Percentiles rank a stretch among this genome's conserved stretches.
phyloP scores from a whole-genome alignment of 2,797 vertebrate genomes.

The Geotrypetes seraphini region DNA sequence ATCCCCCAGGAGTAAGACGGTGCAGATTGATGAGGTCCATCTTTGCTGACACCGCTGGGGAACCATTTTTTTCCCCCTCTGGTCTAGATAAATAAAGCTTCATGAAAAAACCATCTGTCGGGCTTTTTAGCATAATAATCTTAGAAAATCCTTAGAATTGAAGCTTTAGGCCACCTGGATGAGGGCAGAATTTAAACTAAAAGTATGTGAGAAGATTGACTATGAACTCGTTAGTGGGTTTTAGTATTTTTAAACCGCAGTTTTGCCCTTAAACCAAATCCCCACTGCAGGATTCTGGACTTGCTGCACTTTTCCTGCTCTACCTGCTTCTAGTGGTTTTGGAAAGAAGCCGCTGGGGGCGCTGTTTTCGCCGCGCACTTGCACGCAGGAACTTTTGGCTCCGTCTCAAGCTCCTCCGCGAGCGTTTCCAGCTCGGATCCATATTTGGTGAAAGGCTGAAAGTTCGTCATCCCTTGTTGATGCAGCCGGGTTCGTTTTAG shows the following conservation, averaged over 20 bases:
- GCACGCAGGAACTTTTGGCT: too few species aligned
- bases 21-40: background rate
- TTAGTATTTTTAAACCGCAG: too few species aligned
- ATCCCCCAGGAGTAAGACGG: background rate
- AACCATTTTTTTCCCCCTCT: background rate
- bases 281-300: too few species aligned
- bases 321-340: constrained; percentile 6
- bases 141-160: too few species aligned
- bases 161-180: too few species aligned
- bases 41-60: background rate
- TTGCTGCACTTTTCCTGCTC: too few species aligned
- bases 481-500: background rate
- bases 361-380: background rate
- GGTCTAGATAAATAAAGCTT: background rate
- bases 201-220: too few species aligned
- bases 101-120: constrained; percentile 8
- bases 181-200: too few species aligned
- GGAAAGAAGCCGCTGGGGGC: background rate
- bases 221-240: too few species aligned
- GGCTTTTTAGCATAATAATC: too few species aligned
- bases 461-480: constrained; percentile 29
- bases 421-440: constrained; percentile 33
- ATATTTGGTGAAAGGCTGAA: constrained; percentile 47
- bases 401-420: too few species aligned
- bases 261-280: too few species aligned